These are phyloP conservation scores for Chymomyza fuscimana DNA, from an alignment of 2,888 invertebrate species.

Conservation along the genomic window DNA sequence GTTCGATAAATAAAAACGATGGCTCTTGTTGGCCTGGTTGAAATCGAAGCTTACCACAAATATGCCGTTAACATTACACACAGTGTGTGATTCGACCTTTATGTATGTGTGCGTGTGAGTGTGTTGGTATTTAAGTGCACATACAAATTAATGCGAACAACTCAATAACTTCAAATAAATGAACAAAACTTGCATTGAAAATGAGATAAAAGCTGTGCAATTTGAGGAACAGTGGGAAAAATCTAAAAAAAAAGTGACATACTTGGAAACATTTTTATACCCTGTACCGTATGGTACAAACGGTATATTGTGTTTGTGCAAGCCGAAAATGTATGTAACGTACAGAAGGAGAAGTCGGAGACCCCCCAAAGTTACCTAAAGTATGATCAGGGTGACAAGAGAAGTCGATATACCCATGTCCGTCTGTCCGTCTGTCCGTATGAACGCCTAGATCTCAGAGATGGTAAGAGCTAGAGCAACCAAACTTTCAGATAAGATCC, in stretches of 20 bases:
- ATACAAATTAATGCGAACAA: slow-evolving; percentile 59
- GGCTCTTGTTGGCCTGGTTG: slow-evolving; percentile 10
- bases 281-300: no score
- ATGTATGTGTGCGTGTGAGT: slow-evolving; percentile 2
- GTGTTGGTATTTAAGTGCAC: slow-evolving; percentile 28
- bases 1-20: slow-evolving; percentile 26
- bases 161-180: slow-evolving; percentile 68
- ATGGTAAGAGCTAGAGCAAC: no score
- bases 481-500: no score
- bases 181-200: slow-evolving; percentile 32
- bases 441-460: no score
- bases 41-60: slow-evolving; percentile 42
- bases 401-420: no score
- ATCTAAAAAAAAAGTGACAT: not conserved
- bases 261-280: no score
- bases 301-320: no score
- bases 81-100: not conserved
- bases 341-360: no score
- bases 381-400: no score
- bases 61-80: slow-evolving; percentile 35
- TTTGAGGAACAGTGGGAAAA: slow-evolving; percentile 22
- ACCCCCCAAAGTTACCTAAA: no score
- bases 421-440: no score
- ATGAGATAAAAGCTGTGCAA: slow-evolving; percentile 29
- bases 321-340: no score